Evolutionary conservation across 2,113 vertebrate genomes (phyloP), one percentile per base, ranked within the genome.

Genomic region (Tringa solitaria): DNA sequence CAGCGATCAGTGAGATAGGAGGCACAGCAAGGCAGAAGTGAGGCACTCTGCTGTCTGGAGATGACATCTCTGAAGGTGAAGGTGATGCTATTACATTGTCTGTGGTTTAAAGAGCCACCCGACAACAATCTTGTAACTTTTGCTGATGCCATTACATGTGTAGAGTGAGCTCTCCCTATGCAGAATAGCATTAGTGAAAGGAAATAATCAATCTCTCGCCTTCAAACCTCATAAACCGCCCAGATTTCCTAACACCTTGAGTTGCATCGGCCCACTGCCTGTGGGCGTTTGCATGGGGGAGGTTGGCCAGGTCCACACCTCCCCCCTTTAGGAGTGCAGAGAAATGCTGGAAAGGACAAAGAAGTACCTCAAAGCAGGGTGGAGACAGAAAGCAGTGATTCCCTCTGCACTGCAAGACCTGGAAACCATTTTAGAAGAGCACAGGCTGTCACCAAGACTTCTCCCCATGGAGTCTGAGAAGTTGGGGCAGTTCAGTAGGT

Each of bases 61-160:
- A 64, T 82, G 83, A 30, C 89, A 85, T 23, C 65, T 89, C 90
- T 76, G 73, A 75, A 79, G 91, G 67, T 65, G 79, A 90, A 81
- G 83, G 50, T 41, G 84, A 93, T 77, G 88, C 24, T 69, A 24
- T 61, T 85, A 59, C 65, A 64, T 5, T 24, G 84, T 30, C 83
- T 94, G 89, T 74, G 92, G 84, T 83, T 93, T 68, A 16, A 72
- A 79, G 48, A 89, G 64, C 76, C 33, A 41, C 57, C 72, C 46
- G 53, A 89, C 84, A 93, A 75, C 30, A 28, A 67, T 50, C 77
- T 82, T 7, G 2, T 76, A 56, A 20, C 67, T 87, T 87, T n/a
- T 93, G 92, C 94, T 92, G 70, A 80, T 91, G 76, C 53, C 35
- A 73, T 23, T 72, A 9, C 0, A 1, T 5, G n/a, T 65, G 48